Conservation (phyloP, 2,888 invertebrate species). For the Xestia c-nigrum region DNA sequence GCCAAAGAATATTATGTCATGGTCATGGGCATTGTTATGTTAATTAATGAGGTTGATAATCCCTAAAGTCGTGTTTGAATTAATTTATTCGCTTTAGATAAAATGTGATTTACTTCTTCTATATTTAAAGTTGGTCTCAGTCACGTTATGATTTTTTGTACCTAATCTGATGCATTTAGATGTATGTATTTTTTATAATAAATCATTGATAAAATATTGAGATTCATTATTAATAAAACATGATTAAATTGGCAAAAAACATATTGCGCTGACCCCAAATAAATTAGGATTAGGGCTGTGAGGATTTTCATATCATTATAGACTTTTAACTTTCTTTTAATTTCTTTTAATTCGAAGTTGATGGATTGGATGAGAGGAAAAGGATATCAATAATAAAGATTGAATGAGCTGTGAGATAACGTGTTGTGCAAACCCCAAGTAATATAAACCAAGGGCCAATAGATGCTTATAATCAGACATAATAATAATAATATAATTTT, state of each 20-base stretch:
- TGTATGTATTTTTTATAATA: no score
- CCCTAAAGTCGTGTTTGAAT: constrained; percentile 1
- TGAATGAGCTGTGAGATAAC: background rate
- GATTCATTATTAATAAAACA: no score
- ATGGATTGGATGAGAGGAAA: background rate
- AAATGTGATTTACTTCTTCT: constrained; percentile 22
- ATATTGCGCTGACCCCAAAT: no score
- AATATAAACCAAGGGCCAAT: no score
- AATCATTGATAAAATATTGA: no score
- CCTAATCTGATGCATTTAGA: background rate
- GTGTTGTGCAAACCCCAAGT: no score
- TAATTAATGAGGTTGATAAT: constrained; percentile 35
- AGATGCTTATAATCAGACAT: no score
- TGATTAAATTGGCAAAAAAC: no score
- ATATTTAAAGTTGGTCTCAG: background rate
- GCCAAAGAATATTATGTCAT: constrained; percentile 8
- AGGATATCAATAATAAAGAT: background rate
- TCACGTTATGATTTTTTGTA: background rate
- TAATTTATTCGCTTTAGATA: constrained; percentile 22
- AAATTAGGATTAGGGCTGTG: no score
- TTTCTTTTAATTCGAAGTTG: no score
- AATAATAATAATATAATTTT: no score
- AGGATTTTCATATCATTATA: no score
- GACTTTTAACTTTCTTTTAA: background rate
- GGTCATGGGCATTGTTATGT: background rate